Conservation (phyloP, 2,888 invertebrate species). For the Plutella xylostella region DNA sequence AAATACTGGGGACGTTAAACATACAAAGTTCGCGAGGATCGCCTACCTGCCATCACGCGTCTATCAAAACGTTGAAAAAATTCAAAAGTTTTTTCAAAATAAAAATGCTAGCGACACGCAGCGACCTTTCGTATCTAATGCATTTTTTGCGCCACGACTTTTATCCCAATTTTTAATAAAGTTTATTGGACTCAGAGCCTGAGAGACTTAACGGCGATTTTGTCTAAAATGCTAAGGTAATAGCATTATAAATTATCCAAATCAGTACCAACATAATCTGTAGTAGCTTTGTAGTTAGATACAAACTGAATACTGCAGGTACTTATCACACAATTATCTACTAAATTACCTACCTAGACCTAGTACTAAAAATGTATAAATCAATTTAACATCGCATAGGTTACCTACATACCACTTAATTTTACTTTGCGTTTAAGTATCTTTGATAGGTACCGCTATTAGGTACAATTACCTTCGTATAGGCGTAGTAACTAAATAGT, state of each 20-base stretch:
- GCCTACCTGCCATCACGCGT: constrained; percentile 53
- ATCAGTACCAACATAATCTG: no score
- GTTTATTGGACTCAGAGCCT: constrained; percentile 59
- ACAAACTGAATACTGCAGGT: neutral
- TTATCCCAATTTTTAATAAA: constrained; percentile 63
- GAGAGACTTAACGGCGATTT: no score
- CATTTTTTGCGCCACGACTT: constrained; percentile 53
- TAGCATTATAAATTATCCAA: no score
- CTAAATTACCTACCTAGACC: neutral
- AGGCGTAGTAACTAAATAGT: no score
- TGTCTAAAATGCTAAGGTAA: no score
- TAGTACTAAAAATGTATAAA: no score
- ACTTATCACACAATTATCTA: neutral
- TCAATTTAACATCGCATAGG: no score
- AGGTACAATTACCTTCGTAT: no score
- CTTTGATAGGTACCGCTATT: neutral
- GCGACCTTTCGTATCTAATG: constrained; percentile 53
- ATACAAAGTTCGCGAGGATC: constrained; percentile 48
- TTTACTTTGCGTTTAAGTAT: neutral
- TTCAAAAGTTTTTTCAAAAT: constrained; percentile 46
- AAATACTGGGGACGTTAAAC: constrained; percentile 15
- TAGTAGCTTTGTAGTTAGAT: constrained; percentile 24
- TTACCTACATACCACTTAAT: no score
- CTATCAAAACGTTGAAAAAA: constrained; percentile 54
- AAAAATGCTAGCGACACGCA: constrained; percentile 43